phyloP scores from a whole-genome alignment of 2,113 vertebrate species.

The Lanius collurio region DNA sequence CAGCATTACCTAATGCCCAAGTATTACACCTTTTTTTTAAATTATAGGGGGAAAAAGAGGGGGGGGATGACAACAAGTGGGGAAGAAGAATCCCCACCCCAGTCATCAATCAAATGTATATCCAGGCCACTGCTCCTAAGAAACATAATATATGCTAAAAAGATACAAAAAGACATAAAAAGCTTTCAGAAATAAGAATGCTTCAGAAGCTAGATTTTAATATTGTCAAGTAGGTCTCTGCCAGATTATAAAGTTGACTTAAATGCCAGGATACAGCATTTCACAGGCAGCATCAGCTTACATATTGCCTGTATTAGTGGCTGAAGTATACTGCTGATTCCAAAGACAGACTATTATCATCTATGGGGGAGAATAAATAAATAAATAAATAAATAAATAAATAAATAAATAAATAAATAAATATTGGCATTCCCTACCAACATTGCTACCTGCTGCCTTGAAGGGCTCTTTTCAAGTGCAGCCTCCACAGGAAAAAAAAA shows the following conservation, averaged over 20 bases:
- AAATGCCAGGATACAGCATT: not conserved
- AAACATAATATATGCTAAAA: slow-evolving; percentile 11
- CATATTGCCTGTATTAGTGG: not conserved
- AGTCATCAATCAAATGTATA: slow-evolving; percentile 10
- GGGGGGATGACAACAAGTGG: rapidly evolving
- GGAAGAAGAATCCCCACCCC: not conserved
- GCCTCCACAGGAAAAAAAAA: not conserved
- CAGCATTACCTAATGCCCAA: not conserved
- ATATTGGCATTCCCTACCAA: not conserved
- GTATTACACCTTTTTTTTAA: not conserved
- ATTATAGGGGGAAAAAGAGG: rapidly evolving
- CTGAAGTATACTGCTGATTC: not conserved
- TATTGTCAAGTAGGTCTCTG: not conserved
- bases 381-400: not conserved
- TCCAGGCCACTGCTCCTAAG: not conserved
- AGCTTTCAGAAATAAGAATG: slow-evolving; percentile 17
- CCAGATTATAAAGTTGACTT: slow-evolving; percentile 27
- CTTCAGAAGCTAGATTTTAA: not conserved
- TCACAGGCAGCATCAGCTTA: not conserved
- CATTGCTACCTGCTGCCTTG: slow-evolving; percentile 11
- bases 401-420: not conserved
- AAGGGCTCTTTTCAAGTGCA: not conserved
- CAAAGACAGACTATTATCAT: not conserved
- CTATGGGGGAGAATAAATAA: not conserved
- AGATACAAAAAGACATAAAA: slow-evolving; percentile 18